Evolutionary conservation across 2,888 invertebrate species (phyloP), one percentile per base, ranked within the genome.

Genomic region (Xylota sylvarum): DNA sequence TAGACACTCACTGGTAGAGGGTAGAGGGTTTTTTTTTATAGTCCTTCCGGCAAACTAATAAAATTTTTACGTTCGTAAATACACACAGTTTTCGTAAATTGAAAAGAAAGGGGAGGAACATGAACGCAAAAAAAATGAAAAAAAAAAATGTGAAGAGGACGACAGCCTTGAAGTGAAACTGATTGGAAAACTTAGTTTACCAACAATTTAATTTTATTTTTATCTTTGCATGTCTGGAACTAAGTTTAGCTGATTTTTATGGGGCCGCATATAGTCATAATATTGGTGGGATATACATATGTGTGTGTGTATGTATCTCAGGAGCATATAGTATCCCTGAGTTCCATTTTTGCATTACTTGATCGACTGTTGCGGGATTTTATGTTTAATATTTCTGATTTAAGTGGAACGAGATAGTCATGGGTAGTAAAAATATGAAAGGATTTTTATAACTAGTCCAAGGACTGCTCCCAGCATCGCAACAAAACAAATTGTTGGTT

Each of bases 121-220:
- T 12, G 23, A 14, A 6, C 6, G 23, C 10, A 27, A 23, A 4
- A 48, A 30, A 14, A 14, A 30, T 23, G 5, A 43, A 1, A 32
- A 9, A 2, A 10, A 19, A 4, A 27, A n/a, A n/a, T n/a, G n/a
- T n/a, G 10, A 4, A 14, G 9, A 12, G 12, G 27, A 72, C 60
- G 46, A 23, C 46, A 12, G 12, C 7, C 14, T 14, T 17, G 30
- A 12, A 60, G 17, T 69, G 23, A 30, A 77, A 77, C 67, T 60
- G 67, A 77, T 77, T 77, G 67, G 58, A 77, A 77, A 77, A 77
- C 76, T 77, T 67, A 32, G 58, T 69, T 69, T 40, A 30, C 56
- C 14, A 65, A 67, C 27, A 65, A 65, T 76, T 65, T 67, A 27
- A 40, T 67, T 58, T 67, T 40, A 40, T 77, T 43, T 67, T 67